These are phyloP conservation scores for Lepisosteus oculatus DNA, from an alignment of 2,113 vertebrate genomes.

Conservation along the genomic window DNA sequence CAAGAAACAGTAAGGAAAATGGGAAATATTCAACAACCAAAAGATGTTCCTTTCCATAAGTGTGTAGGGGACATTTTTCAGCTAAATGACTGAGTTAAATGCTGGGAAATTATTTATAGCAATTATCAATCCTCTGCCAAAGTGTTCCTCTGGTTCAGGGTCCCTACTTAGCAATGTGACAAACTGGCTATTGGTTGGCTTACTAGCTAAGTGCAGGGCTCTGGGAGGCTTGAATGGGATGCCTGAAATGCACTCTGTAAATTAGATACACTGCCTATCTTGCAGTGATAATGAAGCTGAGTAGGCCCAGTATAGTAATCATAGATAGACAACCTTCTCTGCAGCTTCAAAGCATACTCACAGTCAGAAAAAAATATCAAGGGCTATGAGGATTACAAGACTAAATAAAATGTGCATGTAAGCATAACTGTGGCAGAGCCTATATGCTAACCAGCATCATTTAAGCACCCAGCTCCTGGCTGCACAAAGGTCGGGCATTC, in stretches of 20 bases:
- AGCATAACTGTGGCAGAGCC: slow-evolving; percentile 25
- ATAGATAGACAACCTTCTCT: slow-evolving; percentile 15
- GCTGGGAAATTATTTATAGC: slow-evolving; percentile 6
- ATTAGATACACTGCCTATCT: slow-evolving; percentile 49
- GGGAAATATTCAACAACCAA: background rate
- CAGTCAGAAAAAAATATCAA: slow-evolving; percentile 24
- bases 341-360: slow-evolving; percentile 41
- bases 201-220: slow-evolving; percentile 28
- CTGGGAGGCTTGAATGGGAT: slow-evolving; percentile 2
- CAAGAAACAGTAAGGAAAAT: too few relatives aligned
- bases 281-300: slow-evolving; percentile 45
- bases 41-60: background rate
- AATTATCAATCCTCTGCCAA: background rate
- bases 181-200: slow-evolving; percentile 22
- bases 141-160: background rate
- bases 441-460: background rate
- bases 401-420: slow-evolving; percentile 44
- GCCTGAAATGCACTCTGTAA: slow-evolving; percentile 54
- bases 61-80: background rate
- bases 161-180: slow-evolving; percentile 43
- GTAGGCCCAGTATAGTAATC: slow-evolving; percentile 35
- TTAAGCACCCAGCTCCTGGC: slow-evolving; percentile 27
- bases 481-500: slow-evolving; percentile 14
- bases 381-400: slow-evolving; percentile 37
- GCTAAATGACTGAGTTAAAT: background rate